Percentiles rank a stretch among this genome's conserved stretches.
These are phyloP conservation scores for Leptopilina syphax DNA, from an alignment of 2,888 invertebrate species.

Conservation along the genomic window DNA sequence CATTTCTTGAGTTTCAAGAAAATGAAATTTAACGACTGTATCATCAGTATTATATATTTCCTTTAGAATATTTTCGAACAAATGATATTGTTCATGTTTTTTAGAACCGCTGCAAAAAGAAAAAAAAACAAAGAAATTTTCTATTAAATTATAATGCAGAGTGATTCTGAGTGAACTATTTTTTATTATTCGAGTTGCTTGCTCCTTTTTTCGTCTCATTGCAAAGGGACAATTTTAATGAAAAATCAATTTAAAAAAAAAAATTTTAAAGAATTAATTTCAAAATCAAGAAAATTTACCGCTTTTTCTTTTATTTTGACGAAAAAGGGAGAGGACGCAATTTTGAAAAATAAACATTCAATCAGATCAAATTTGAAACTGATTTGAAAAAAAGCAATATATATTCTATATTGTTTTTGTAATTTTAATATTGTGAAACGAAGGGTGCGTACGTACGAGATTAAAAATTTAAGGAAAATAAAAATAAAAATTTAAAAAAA, in stretches of 20 bases:
- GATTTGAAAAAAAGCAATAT: constrained; percentile 9
- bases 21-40: constrained; percentile 33
- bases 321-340: neutral
- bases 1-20: constrained; percentile 22
- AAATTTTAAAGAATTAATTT: neutral
- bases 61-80: constrained; percentile 29
- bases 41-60: constrained; percentile 40
- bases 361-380: neutral
- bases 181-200: neutral
- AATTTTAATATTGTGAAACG: constrained; percentile 41
- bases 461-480: constrained; percentile 30
- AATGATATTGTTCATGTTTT: neutral
- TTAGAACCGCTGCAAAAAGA: neutral
- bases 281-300: neutral
- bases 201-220: neutral
- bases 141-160: neutral
- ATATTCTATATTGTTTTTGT: constrained; percentile 24
- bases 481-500: constrained; percentile 50
- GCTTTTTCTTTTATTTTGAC: neutral
- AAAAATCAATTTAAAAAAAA: neutral
- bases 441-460: constrained; percentile 53
- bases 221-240: neutral
- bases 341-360: neutral
- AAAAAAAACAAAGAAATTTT: neutral
- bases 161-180: constrained; percentile 3